Evolutionary conservation across 2,113 vertebrate genomes (phyloP), one percentile per base, ranked within the genome.

Genomic region (Noctilio leporinus): DNA sequence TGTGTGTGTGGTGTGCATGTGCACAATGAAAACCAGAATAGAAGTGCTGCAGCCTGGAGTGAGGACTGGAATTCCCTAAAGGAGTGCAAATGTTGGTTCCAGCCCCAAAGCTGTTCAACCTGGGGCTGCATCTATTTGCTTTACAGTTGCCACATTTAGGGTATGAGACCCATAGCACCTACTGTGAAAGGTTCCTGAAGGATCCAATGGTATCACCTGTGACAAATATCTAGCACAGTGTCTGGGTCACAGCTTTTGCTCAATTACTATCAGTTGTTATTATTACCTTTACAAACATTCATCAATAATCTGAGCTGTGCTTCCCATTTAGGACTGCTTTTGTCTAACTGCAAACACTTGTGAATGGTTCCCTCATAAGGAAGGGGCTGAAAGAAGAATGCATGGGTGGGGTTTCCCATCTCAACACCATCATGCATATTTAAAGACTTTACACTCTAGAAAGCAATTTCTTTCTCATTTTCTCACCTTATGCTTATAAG

Each of bases 251-350:
- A 3, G 64, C 24, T n/a, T 9, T 7, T 12, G 35, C 65, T 77
- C 53, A 81, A 0, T 49, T 30, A 67, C 53, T 9, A 20, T 11
- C 5, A 14, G 17, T 8, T 17, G 19, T 20, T 20, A 55, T 49
- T 11, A 30, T 7, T 11, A 30, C 6, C 59, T 51, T 35, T 2
- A 49, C 2, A 67, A 51, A 35, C n/a, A 49, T 10, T n/a, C 5
- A 45, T 7, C 17, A 22, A 1, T 19, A 8, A 28, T 4, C 26
- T 1, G 22, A 40, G 33, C 20, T 4, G 33, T 3, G 11, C 17
- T 35, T 45, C 33, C 67, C 3, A 2, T 10, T 4, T 2, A 30
- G 26, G 47, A 19, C 1, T 1, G 26, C 28, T 51, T 35, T 30
- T n/a, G 3, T 26, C 45, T 28, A 64, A 40, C 26, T 28, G 9